Evolutionary conservation across 2,888 invertebrate genomes (phyloP).

Genomic region (Eupithecia subfuscata): DNA sequence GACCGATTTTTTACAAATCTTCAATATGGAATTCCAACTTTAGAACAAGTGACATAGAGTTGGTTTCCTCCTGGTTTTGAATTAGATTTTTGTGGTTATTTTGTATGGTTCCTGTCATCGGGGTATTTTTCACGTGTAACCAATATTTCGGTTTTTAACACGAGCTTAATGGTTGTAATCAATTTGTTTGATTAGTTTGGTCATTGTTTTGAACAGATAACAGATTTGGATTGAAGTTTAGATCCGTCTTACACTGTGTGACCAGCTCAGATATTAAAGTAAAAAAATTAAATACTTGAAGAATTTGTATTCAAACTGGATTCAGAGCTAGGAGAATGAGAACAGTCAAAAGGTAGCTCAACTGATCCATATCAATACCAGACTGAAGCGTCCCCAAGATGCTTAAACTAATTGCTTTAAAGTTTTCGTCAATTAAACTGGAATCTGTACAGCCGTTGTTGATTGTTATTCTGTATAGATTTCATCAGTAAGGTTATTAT

Average conservation of each 20-base stretch:
- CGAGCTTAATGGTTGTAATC: slow-evolving; percentile 77
- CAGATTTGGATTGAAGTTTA: slow-evolving; percentile 14
- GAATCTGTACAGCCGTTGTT: background rate
- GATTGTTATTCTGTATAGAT: background rate
- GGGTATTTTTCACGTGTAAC: slow-evolving; percentile 72
- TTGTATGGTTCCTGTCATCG: slow-evolving; percentile 68
- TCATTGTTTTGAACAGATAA: slow-evolving; percentile 50
- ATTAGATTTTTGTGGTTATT: slow-evolving; percentile 42
- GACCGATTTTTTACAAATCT: slow-evolving; percentile 68
- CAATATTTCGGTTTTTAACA: slow-evolving; percentile 74
- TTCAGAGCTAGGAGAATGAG: too few species aligned
- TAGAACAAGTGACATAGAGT: slow-evolving; percentile 30
- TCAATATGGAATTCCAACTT: slow-evolving; percentile 32
- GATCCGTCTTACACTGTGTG: background rate
- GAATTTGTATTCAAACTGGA: background rate
- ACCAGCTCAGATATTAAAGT: background rate
- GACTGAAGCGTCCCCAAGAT: too few species aligned
- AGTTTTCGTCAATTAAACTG: background rate
- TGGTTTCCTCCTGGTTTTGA: slow-evolving; percentile 32
- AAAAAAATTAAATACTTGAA: background rate
- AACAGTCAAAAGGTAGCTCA: too few species aligned
- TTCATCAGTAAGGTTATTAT: background rate
- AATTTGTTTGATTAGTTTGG: slow-evolving; percentile 63
- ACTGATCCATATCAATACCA: too few species aligned
- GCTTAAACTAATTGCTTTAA: too few species aligned